phyloP scores from a whole-genome alignment of 2,888 invertebrate genomes.

The Xestia xanthographa region DNA sequence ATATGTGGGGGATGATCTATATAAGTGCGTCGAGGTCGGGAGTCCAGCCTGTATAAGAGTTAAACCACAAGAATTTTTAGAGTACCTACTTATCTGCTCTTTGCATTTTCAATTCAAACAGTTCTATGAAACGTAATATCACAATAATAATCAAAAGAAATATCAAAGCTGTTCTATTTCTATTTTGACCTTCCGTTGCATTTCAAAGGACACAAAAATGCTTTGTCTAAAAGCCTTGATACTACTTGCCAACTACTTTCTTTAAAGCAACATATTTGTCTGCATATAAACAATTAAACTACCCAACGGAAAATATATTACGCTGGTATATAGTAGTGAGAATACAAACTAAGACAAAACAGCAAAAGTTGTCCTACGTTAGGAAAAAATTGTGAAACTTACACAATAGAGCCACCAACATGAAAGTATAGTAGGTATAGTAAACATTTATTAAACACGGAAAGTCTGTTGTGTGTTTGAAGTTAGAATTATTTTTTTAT shows the following conservation, averaged over 20 bases:
- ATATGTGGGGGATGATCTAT: no score
- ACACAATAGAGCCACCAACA: constrained; percentile 4
- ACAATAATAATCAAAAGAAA: no score
- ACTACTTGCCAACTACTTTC: background rate
- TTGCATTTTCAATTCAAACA: no score
- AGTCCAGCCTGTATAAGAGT: no score
- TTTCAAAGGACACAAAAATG: background rate
- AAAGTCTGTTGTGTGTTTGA: background rate
- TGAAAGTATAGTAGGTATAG: background rate
- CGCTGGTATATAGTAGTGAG: background rate
- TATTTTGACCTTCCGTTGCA: background rate
- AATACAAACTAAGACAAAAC: constrained; percentile 29
- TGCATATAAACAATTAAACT: background rate
- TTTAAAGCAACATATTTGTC: background rate
- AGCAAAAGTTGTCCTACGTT: background rate
- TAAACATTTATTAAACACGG: constrained; percentile 6
- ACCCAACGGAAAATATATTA: constrained; percentile 3
- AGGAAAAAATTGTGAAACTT: constrained; percentile 21
- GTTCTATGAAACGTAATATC: no score
- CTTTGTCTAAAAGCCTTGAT: background rate
- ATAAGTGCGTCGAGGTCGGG: no score
- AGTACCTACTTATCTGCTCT: no score
- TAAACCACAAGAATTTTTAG: no score
- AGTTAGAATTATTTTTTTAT: background rate
- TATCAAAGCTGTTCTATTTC: no score